Base-by-base conservation (phyloP, 2,888 invertebrate species). In the Galeopsomyia nigrocyanea region DNA sequence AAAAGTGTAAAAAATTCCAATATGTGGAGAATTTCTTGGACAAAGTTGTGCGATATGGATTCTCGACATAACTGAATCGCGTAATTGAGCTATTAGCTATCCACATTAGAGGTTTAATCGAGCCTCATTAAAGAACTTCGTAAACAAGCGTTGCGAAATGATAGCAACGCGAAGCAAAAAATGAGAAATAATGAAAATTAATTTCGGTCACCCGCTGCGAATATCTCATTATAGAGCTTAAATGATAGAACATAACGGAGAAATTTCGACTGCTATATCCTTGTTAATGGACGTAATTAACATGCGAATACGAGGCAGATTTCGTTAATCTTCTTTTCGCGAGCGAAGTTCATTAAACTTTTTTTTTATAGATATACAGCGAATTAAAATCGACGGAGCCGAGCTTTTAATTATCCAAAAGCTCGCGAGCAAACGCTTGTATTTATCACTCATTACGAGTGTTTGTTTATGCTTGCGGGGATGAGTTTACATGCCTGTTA, bases 371-470 rank as follows among this genome's bases (percentile, higher is more conserved):
- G 39, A 7, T 10, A 39, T 3, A 39, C 5, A 26, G 26, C 26
- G 39, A 39, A 10, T 39, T 39, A 13, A 39, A 39, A 39, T 39
- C 39, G 39, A 39, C 39, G 39, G 5, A 5, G 26, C 55, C 7
- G 13, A n/a, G 64, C 65, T 57, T 70, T 70, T 70, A 64, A 70
- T 70, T 70, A 64, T 26, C 49, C 17, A 7, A 57, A 64, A 58
- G 47, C 64, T 19, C 10, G 26, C 26, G 13, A 16, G 26, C 9
- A 39, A 19, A 53, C 13, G 26, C 51, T 17, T 69, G 63, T 69
- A 63, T 60, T 71, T 65, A 65, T 71, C 71, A 71, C 56, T 71
- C 65, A 65, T 71, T 60, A 71, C 51, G 47, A 61, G 26, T 19
- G 71, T 65, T 71, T 71, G 71, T 71, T 71, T 61, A 49, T 55